Evolutionary conservation across 1,140 invertebrate species (phyloP), one percentile per base, ranked within the genome.

Genomic region (Euura saliciscinereae): DNA sequence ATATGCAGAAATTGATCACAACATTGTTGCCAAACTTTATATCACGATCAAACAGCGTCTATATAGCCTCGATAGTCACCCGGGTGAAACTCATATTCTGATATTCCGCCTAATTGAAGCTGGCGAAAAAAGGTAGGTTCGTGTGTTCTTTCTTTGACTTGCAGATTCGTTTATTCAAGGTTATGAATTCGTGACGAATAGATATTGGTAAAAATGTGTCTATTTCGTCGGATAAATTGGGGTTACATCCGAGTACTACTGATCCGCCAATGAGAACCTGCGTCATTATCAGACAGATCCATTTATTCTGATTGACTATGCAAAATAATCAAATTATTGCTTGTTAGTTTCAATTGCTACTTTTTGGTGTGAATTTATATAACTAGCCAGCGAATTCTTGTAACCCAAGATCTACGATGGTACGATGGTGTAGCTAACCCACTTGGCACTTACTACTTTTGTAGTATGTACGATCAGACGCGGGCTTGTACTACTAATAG

Each of bases 71-170:
- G 51, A 59, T 59, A 59, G 8, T 59, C 51, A 59, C n/a, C 4
- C 51, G 51, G 51, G 51, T 59, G 51, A 59, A 59, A 59, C 51
- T 59, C n/a, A n/a, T n/a, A n/a, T n/a, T n/a, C n/a, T 59, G 51
- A 59, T n/a, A 59, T n/a, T 59, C n/a, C n/a, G 51, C n/a, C n/a
- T n/a, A 59, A 59, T 59, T 59, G 2, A 59, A 59, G 8, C 2
- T n/a, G n/a, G n/a, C n/a, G 51, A 59, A 59, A 59, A 59, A 59
- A n/a, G n/a, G 51, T 59, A n/a, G 8, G n/a, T 2, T 2, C 3
- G 8, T 59, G 2, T n/a, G n/a, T n/a, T n/a, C n/a, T n/a, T n/a
- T n/a, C n/a, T n/a, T n/a, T n/a, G n/a, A n/a, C n/a, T n/a, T n/a
- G n/a, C n/a, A n/a, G n/a, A n/a, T n/a, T n/a, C n/a, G n/a, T n/a